Evolutionary conservation across 2,113 vertebrate species (phyloP).

Genomic region (Pipa parva): DNA sequence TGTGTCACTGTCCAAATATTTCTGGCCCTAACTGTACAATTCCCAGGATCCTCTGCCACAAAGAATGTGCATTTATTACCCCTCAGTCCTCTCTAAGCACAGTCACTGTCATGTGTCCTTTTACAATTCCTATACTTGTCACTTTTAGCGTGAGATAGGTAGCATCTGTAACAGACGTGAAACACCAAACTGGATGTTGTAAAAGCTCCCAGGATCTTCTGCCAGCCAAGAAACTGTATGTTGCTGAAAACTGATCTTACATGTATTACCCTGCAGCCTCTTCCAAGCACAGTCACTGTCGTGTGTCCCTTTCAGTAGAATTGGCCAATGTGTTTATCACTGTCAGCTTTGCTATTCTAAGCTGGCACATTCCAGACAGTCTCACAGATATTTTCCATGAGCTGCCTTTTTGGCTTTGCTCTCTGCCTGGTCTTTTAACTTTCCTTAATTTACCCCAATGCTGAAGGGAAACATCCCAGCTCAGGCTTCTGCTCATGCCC

Average conservation of each 20-base stretch:
- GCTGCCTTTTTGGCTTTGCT: slow-evolving; percentile 9
- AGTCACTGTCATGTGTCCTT: too few relatives aligned
- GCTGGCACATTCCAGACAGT: slow-evolving; percentile 10
- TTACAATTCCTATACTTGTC: too few relatives aligned
- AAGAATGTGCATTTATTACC: too few relatives aligned
- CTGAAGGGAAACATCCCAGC: neutral
- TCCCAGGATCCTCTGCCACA: neutral
- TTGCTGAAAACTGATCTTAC: neutral
- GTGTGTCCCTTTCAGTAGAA: neutral
- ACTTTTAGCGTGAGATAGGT: neutral
- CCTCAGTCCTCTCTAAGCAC: too few relatives aligned
- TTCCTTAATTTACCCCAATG: neutral
- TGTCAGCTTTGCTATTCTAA: slow-evolving; percentile 21
- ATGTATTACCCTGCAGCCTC: slow-evolving; percentile 3
- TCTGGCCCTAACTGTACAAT: too few relatives aligned
- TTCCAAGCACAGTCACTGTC: neutral
- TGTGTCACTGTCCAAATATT: too few relatives aligned
- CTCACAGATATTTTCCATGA: neutral
- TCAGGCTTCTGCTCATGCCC: too few relatives aligned
- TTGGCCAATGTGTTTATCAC: slow-evolving; percentile 15
- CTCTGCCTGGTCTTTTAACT: neutral
- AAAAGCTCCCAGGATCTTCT: too few relatives aligned
- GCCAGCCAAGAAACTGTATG: too few relatives aligned
- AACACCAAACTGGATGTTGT: neutral
- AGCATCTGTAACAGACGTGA: neutral